phyloP scores from a whole-genome alignment of 2,797 vertebrate genomes.

The Tenualosa thibaudeaui region DNA sequence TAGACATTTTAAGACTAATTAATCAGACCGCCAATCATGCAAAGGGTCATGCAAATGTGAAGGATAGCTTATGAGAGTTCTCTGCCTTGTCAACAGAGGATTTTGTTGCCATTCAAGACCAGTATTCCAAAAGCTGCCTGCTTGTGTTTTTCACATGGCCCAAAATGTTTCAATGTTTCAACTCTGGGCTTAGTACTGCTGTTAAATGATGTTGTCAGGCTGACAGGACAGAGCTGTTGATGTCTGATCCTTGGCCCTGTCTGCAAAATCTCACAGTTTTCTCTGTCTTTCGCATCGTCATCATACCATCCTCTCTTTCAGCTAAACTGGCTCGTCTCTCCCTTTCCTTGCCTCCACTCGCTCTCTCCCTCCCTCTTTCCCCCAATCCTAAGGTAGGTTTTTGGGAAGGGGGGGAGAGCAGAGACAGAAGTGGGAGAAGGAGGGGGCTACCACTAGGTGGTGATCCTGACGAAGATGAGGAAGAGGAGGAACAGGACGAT shows the following conservation, averaged over 20 bases:
- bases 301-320: constrained; percentile 53
- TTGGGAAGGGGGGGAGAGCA: constrained; percentile 77
- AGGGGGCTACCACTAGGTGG: constrained; percentile 71
- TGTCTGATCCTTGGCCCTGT: not conserved
- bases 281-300: constrained; percentile 1
- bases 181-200: not conserved
- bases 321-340: constrained; percentile 89
- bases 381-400: constrained; percentile 78
- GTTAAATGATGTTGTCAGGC: not conserved
- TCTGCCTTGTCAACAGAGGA: not conserved
- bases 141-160: not conserved
- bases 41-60: not conserved
- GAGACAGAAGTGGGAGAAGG: constrained; percentile 72
- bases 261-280: constrained; percentile 1
- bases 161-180: not conserved
- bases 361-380: constrained; percentile 82
- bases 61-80: not conserved
- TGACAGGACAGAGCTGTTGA: not conserved
- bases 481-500: constrained; percentile 76
- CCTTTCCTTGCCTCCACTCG: constrained; percentile 86
- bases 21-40: not conserved
- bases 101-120: not conserved
- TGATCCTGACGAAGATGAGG: constrained; percentile 77
- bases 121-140: not conserved
- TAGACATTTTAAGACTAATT: not conserved